These are phyloP conservation scores for Villa cingulata DNA, from an alignment of 2,888 invertebrate species.

Conservation along the genomic window DNA sequence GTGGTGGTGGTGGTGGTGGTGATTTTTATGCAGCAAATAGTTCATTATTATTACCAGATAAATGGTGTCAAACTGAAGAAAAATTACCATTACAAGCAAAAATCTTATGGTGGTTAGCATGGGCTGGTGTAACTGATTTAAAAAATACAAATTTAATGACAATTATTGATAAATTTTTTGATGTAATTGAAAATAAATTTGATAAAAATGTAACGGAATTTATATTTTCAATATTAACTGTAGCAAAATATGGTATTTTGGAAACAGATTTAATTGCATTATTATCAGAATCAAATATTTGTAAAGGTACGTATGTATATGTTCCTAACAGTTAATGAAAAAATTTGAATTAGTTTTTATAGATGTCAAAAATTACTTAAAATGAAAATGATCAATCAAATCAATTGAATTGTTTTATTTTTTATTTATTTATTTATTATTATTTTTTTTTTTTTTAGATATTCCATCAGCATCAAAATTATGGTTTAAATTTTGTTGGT, in stretches of 20 bases:
- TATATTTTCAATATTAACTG: conserved; percentile 57
- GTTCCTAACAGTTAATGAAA: too few species aligned
- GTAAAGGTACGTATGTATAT: conserved; percentile 2
- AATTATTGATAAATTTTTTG: conserved; percentile 47
- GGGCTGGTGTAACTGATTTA: conserved; percentile 44
- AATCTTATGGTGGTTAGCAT: conserved; percentile 48
- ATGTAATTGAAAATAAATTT: conserved; percentile 53
- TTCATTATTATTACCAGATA: conserved; percentile 28
- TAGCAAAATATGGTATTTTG: conserved; percentile 62
- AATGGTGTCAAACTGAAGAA: conserved; percentile 27
- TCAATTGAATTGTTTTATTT: too few species aligned
- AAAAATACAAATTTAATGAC: conserved; percentile 42
- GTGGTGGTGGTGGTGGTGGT: conserved; percentile 29
- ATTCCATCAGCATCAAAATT: conserved; percentile 18
- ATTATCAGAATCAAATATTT: conserved; percentile 13
- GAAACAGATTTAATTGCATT: conserved; percentile 65
- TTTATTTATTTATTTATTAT: too few species aligned
- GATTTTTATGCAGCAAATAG: conserved; percentile 32
- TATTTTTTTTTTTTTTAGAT: too few species aligned
- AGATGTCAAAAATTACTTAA: too few species aligned
- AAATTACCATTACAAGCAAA: conserved; percentile 33
- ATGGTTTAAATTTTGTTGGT: conserved; percentile 37
- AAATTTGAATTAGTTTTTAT: neutral
- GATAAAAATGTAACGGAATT: conserved; percentile 50
- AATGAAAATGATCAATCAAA: too few species aligned